Percentiles rank a stretch among this genome's conserved stretches.
Evolutionary conservation across 2,113 vertebrate genomes (phyloP).

Genomic region (rat (Rattus norvegicus)): GRCr8 NC_086029.1:66250001-66250500

Average conservation of each 20-base stretch:
- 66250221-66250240: conserved; percentile 13
- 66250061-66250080: neutral
- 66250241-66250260: neutral
- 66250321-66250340: neutral
- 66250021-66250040: neutral
- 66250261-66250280: neutral
- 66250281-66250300: neutral
- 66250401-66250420: neutral
- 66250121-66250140: conserved; percentile 1
- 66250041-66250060: neutral
- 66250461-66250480: conserved; percentile 10
- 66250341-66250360: neutral
- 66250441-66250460: conserved; percentile 51
- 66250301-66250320: neutral
- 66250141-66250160: conserved; percentile 7
- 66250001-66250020: neutral
- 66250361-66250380: neutral
- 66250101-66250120: neutral
- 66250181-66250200: neutral
- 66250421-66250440: conserved; percentile 14
- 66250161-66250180: neutral
- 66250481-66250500: neutral
- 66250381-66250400: neutral
- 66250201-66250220: conserved; percentile 34
- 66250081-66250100: neutral